These are phyloP conservation scores for Tachycineta bicolor DNA, from an alignment of 2,113 vertebrate species.

Conservation along the genomic window DNA sequence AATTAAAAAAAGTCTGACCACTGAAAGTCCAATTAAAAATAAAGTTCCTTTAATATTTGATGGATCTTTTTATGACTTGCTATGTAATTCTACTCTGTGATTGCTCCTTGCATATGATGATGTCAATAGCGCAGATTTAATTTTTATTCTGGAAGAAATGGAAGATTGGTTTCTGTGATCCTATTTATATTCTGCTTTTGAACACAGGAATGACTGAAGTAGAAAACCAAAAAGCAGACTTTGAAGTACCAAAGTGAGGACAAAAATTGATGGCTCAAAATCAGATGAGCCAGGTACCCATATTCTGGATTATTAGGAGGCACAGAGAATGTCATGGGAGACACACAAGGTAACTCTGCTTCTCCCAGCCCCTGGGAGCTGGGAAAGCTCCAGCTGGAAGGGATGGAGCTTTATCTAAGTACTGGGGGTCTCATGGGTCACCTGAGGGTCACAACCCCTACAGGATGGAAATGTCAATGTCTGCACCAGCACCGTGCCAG, in stretches of 20 bases:
- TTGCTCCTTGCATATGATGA: not conserved
- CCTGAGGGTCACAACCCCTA: not conserved
- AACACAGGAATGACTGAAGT: not conserved
- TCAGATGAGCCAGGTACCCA: fast-evolving
- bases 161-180: not conserved
- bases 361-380: not conserved
- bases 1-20: not conserved
- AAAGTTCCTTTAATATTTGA: not conserved
- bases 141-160: not conserved
- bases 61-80: not conserved
- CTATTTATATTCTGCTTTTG: not conserved
- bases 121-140: not conserved
- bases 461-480: not conserved
- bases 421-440: not conserved
- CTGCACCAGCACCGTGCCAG: not conserved
- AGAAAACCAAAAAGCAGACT: not conserved
- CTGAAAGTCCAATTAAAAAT: not conserved
- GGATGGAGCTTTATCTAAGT: not conserved
- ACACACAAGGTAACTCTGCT: fast-evolving
- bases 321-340: fast-evolving
- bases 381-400: not conserved
- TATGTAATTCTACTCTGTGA: not conserved
- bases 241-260: not conserved
- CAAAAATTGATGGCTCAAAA: not conserved
- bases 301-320: fast-evolving